Evolutionary conservation across 1,140 invertebrate genomes (phyloP), one percentile per base, ranked within the genome.

Genomic region (Psix sp.): DNA sequence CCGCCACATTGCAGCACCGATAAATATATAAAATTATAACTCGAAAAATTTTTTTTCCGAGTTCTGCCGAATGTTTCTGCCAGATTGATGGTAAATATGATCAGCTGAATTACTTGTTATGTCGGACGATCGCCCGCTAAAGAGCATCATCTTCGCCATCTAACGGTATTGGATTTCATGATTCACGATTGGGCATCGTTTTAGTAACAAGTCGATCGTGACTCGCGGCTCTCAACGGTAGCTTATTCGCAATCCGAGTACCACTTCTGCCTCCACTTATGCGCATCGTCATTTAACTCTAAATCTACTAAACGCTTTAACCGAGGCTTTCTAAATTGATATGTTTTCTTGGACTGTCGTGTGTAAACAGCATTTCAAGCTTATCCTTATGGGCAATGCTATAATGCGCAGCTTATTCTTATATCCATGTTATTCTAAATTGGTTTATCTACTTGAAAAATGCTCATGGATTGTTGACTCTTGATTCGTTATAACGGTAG

Each of bases 181-280:
- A 84, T 83, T 76, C 52, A 74, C n/a, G n/a, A n/a, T n/a, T n/a
- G 71, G 43, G 60, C 68, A 82, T 66, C 67, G 77, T 70, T 54
- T 57, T 39, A 65, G 62, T 84, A 85, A 84, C 84, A 79, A 86
- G 85, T 77, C 73, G 80, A 77, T 86, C 84, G 84, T 86, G 84
- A 86, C 84, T 83, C 65, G 78, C 71, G 66, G 75, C 45, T 80
- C 78, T 72, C 59, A 74, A 80, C 82, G 76, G 80, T 82, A 85
- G 81, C 80, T 80, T 76, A 78, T 82, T 78, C 78, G 60, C 77
- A 54, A 74, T 54, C 54, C 57, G 78, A 68, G 75, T 72, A 56
- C 77, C 73, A 77, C 74, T 43, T 77, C 77, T 65, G 43, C 51
- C 36, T 42, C 52, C 76, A 80, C 76, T 82, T 83, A 81, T 77